These are phyloP conservation scores for Brachymystax lenok DNA, from an alignment of 2,797 vertebrate genomes.

Conservation along the genomic window DNA sequence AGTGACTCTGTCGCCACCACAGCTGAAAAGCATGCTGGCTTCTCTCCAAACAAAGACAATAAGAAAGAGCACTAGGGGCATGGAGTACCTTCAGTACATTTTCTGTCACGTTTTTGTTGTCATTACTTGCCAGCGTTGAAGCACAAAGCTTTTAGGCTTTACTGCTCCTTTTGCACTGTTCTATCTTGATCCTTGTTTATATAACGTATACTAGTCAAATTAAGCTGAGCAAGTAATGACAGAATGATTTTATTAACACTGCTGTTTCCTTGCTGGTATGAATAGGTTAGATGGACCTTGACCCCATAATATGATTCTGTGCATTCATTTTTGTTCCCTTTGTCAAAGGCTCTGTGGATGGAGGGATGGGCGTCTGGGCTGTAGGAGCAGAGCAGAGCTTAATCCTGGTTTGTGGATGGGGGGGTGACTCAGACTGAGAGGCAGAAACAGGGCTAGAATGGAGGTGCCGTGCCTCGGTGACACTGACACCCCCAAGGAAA, in stretches of 20 bases:
- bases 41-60: neutral
- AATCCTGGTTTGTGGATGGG: neutral
- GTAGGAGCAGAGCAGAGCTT: neutral
- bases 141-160: neutral
- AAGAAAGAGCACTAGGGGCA: neutral
- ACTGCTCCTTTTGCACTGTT: neutral
- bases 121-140: neutral
- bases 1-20: constrained; percentile 54
- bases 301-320: neutral
- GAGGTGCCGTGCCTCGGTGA: neutral
- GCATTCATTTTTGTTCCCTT: neutral
- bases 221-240: neutral
- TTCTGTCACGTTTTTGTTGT: neutral
- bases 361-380: neutral
- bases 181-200: neutral
- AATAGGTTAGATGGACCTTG: neutral
- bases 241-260: neutral
- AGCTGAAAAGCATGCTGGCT: neutral
- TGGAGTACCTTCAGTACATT: neutral
- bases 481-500: constrained; percentile 1
- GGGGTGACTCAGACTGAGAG: constrained; percentile 6
- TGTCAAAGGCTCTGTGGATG: neutral
- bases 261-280: neutral
- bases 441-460: neutral
- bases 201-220: neutral